Conservation (phyloP, 2,888 invertebrate species). For the Cantharis nigra region DNA sequence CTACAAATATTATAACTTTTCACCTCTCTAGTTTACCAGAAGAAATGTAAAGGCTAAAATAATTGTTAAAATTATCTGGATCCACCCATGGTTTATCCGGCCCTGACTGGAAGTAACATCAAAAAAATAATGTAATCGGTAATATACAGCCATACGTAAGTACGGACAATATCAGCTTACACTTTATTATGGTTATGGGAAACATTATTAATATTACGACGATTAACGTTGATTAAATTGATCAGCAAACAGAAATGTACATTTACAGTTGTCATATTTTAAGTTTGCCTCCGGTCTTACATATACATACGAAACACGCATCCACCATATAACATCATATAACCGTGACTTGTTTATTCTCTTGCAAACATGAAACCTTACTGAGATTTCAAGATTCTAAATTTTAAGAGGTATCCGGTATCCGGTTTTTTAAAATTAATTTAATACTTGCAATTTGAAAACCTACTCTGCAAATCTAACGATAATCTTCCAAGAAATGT, state of each 20-base stretch:
- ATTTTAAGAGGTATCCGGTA: not conserved
- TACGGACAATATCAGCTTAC: slow-evolving; percentile 54
- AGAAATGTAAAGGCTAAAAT: too few species aligned
- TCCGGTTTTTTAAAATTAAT: not conserved
- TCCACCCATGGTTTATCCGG: too few species aligned
- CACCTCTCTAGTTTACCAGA: too few species aligned
- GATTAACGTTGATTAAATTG: slow-evolving; percentile 48
- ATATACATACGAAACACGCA: not conserved
- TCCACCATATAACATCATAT: not conserved
- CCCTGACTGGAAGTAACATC: not conserved
- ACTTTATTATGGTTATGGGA: slow-evolving; percentile 52
- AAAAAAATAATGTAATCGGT: not conserved
- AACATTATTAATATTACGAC: slow-evolving; percentile 52
- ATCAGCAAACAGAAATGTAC: slow-evolving; percentile 37
- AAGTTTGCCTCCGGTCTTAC: slow-evolving; percentile 43
- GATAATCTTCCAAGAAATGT: too few species aligned
- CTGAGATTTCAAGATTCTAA: not conserved
- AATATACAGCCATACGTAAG: slow-evolving; percentile 34
- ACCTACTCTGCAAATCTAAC: too few species aligned
- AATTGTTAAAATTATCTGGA: too few species aligned
- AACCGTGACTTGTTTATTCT: not conserved
- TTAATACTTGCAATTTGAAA: not conserved
- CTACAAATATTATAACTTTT: too few species aligned
- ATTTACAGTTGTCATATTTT: slow-evolving; percentile 27
- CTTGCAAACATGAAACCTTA: not conserved